Evolutionary conservation across 2,888 invertebrate species (phyloP).

Genomic region (Limnephilus marmoratus): DNA sequence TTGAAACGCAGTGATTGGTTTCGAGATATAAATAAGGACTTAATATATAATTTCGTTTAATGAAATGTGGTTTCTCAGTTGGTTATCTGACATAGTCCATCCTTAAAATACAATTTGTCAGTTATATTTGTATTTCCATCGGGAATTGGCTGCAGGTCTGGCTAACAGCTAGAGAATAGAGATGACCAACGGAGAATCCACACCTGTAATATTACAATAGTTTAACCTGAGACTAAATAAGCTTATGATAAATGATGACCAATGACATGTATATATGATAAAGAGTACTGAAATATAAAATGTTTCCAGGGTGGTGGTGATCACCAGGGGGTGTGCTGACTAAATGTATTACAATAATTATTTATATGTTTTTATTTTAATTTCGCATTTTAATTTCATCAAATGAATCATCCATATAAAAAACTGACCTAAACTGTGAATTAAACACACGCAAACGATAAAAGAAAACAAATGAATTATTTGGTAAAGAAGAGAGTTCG

Average conservation of each 20-base stretch:
- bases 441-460: constrained; percentile 63
- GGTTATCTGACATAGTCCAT: neutral
- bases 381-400: constrained; percentile 51
- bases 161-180: neutral
- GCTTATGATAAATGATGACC: constrained; percentile 56
- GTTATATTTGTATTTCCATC: neutral
- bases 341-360: constrained; percentile 56
- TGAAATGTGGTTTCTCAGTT: constrained; percentile 9
- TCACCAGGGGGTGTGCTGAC: constrained; percentile 63
- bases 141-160: neutral
- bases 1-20: constrained; percentile 33
- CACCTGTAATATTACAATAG: constrained; percentile 30
- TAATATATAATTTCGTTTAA: neutral
- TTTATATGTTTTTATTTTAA: constrained; percentile 48
- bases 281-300: constrained; percentile 64
- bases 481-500: constrained; percentile 66
- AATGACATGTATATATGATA: constrained; percentile 64
- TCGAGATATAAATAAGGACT: constrained; percentile 17
- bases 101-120: neutral
- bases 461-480: constrained; percentile 66
- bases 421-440: constrained; percentile 60
- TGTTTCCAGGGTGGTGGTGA: constrained; percentile 66
- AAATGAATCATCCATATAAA: constrained; percentile 52
- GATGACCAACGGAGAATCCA: constrained; percentile 58
- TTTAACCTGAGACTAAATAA: constrained; percentile 54